Percentiles rank a stretch among this genome's conserved stretches.
Evolutionary conservation across 2,797 vertebrate genomes (phyloP).

Genomic region (Pangasius djambal): DNA sequence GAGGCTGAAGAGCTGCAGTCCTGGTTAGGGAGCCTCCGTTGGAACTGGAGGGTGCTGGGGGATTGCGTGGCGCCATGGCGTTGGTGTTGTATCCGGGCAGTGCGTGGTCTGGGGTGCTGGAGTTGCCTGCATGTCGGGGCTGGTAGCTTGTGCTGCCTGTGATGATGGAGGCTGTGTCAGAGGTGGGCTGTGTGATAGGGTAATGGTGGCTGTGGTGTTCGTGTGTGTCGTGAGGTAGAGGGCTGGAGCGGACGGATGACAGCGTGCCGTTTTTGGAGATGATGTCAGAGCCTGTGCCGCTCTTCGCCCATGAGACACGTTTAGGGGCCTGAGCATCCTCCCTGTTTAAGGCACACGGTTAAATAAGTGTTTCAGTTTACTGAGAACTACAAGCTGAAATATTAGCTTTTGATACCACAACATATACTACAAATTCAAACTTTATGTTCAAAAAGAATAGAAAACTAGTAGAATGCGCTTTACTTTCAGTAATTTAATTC

Average conservation of each 20-base stretch:
- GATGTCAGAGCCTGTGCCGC: slow-evolving; percentile 81
- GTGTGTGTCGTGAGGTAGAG: slow-evolving; percentile 71
- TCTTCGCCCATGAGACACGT: slow-evolving; percentile 87
- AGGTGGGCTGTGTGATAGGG: slow-evolving; percentile 71
- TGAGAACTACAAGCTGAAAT: neutral
- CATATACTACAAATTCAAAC: neutral
- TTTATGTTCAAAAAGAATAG: neutral
- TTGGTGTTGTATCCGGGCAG: slow-evolving; percentile 69
- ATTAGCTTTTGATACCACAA: neutral
- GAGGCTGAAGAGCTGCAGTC: slow-evolving; percentile 69
- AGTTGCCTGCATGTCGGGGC: slow-evolving; percentile 64
- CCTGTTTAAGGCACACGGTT: slow-evolving; percentile 67
- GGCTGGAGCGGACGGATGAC: slow-evolving; percentile 86
- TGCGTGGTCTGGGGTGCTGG: slow-evolving; percentile 67
- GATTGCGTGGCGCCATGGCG: slow-evolving; percentile 59
- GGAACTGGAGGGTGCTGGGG: slow-evolving; percentile 51
- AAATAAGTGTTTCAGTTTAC: slow-evolving; percentile 7
- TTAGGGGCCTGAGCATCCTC: slow-evolving; percentile 92
- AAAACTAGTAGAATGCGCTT: neutral
- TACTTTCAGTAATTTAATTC: neutral
- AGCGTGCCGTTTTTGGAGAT: slow-evolving; percentile 93
- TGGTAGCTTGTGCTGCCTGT: slow-evolving; percentile 81
- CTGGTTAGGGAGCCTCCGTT: slow-evolving; percentile 69
- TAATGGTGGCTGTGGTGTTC: slow-evolving; percentile 74
- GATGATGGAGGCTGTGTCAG: slow-evolving; percentile 84